Evolutionary conservation across 2,888 invertebrate genomes (phyloP), one percentile per base, ranked within the genome.

Genomic region (Pheosia tremula): DNA sequence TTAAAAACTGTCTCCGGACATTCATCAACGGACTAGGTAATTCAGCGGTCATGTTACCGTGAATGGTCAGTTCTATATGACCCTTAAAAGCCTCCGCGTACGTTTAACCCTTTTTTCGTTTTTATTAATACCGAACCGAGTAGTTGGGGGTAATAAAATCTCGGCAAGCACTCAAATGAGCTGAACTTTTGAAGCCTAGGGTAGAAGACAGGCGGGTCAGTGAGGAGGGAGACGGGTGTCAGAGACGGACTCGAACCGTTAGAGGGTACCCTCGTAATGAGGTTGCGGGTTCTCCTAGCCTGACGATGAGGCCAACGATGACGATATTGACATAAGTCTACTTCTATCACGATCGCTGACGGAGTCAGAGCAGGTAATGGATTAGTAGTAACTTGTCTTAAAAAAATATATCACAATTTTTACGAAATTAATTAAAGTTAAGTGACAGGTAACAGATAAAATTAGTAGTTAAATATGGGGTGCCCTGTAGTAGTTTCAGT

Each of bases 131-230:
- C 89, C 88, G 83, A 85, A 85, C 82, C 79, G 83, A 86, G 89
- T 91, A 91, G 92, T 91, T 91, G 89, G 89, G 24, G 89, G 89
- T 93, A 93, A 93, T 93, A 89, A 93, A 93, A 93, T 93, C 93
- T 93, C 93, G 80, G 90, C 88, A 82, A 86, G 90, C 89, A 90
- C 93, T 93, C 92, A 89, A 93, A 92, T 90, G 92, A 91, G 91
- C 91, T 90, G 90, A 93, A 93, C 92, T 93, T 93, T 92, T 91
- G 90, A 91, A 91, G 91, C 92, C 91, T 86, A 85, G 89, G 88
- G 90, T 86, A 88, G 87, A 92, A 92, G 92, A 91, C 93, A 90
- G 87, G 86, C 89, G 87, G 92, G 91, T 91, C 93, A 92, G 91
- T 77, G 81, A 77, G 87, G 88, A 87, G 92, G 91, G 89, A 89